These are phyloP conservation scores for Hydractinia echinata DNA, from an alignment of 30 jellyfish, hydroid and myxozoan species.

Conservation along the genomic window DNA sequence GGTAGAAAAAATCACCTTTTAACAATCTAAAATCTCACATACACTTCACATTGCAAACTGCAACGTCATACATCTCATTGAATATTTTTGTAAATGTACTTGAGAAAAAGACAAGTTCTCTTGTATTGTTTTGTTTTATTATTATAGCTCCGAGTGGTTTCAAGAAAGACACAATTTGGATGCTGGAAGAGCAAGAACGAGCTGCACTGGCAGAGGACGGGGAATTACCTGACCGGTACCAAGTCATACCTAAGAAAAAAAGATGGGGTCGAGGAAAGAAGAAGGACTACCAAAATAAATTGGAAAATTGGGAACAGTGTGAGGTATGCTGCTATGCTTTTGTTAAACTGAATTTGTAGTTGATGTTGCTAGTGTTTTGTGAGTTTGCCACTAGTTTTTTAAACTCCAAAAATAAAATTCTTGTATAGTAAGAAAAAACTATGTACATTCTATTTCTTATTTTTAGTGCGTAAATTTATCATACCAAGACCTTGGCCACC, in stretches of 20 bases:
- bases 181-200: constrained; percentile 59
- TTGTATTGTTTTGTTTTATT: not conserved
- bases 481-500: constrained; percentile 93
- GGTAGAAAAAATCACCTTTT: no score
- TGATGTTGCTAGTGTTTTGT: not conserved
- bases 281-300: constrained; percentile 49
- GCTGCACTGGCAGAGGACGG: constrained; percentile 28
- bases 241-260: constrained; percentile 24
- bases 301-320: constrained; percentile 89
- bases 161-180: constrained; percentile 48
- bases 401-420: not conserved
- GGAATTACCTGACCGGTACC: constrained; percentile 32
- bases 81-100: not conserved
- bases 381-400: not conserved
- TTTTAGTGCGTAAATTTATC: constrained; percentile 83
- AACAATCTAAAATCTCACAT: no score
- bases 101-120: not conserved
- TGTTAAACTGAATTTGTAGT: not conserved
- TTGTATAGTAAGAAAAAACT: not conserved
- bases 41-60: not conserved
- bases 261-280: constrained; percentile 34
- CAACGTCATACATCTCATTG: not conserved
- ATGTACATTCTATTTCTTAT: not conserved
- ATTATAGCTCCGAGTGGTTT: constrained; percentile 70
- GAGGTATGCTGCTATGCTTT: constrained; percentile 43